These are phyloP conservation scores for Acanthurus leucopareius DNA, from an alignment of 2,797 vertebrate species.

Conservation along the genomic window DNA sequence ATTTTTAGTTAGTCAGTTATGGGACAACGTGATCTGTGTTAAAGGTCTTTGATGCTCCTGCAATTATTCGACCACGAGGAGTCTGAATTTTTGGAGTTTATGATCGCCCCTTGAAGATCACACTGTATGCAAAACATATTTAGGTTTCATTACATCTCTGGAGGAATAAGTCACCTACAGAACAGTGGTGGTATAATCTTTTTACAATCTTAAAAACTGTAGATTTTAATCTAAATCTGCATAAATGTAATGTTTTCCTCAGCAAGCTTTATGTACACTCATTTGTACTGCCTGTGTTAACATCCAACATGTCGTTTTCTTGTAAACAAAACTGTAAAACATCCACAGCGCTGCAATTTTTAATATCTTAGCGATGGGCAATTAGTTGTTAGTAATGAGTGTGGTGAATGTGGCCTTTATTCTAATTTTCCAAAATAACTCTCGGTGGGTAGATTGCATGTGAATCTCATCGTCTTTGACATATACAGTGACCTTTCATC, in stretches of 20 bases:
- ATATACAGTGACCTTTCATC: slow-evolving; percentile 60
- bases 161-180: background rate
- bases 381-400: slow-evolving; percentile 1
- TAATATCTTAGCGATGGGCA: background rate
- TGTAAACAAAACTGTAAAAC: background rate
- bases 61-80: slow-evolving; percentile 19
- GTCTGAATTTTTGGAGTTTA: background rate
- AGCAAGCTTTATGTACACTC: background rate
- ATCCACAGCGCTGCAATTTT: background rate
- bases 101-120: background rate
- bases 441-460: slow-evolving; percentile 10
- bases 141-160: background rate
- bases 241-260: background rate
- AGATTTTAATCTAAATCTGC: background rate
- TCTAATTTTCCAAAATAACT: background rate
- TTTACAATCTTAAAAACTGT: background rate
- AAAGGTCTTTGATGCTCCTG: slow-evolving; percentile 13
- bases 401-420: slow-evolving; percentile 3
- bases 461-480: slow-evolving; percentile 41
- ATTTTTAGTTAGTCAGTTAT: background rate
- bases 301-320: background rate
- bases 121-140: no score
- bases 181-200: background rate
- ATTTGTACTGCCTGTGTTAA: background rate
- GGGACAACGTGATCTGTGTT: background rate